Evolutionary conservation across 2,113 vertebrate species (phyloP), one percentile per base, ranked within the genome.

Genomic region (Lagenorhynchus albirostris): DNA sequence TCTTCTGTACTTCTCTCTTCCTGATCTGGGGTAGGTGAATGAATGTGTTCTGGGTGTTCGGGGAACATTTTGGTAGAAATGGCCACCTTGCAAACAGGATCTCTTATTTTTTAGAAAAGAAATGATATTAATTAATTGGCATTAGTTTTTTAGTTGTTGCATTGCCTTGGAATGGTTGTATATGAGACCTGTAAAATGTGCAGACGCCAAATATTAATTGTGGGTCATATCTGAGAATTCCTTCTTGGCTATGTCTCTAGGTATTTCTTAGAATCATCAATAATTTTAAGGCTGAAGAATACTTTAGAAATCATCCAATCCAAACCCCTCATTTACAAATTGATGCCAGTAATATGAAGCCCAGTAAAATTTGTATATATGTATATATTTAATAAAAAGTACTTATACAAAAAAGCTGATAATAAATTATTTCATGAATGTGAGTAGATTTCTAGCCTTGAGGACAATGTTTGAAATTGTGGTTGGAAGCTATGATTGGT

Each of bases 321-420:
- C 62, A 95, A 91, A 76, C 2, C 21, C 21, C 31, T 94, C 38
- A 93, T 55, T 97, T 96, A 85, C 38, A 95, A 93, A 74, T 86
- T 93, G 47, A 93, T 77, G 31, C 58, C 36, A 97, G 55, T 80
- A 93, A 91, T 86, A 96, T 86, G 29, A 96, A 88, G 58, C 38
- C 97, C 31, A 96, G 65, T 94, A 87, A 96, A 93, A 92, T 94
- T 33, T 97, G 87, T 98, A 94, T 74, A 94, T 97, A 89, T 96
- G 79, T 96, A 86, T 90, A 90, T 96, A 95, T 95, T 97, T 96
- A 97, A 97, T 98, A 95, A 97, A 97, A 71, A 97, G 25, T 83
- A 93, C 74, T 92, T 98, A 80, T 96, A 96, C 68, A 92, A 93
- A 94, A 86, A 93, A 63, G 9, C 26, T 91, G 41, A 95, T 84